These are phyloP conservation scores for Nysson spinosus DNA, from an alignment of 2,888 invertebrate genomes.

Conservation along the genomic window DNA sequence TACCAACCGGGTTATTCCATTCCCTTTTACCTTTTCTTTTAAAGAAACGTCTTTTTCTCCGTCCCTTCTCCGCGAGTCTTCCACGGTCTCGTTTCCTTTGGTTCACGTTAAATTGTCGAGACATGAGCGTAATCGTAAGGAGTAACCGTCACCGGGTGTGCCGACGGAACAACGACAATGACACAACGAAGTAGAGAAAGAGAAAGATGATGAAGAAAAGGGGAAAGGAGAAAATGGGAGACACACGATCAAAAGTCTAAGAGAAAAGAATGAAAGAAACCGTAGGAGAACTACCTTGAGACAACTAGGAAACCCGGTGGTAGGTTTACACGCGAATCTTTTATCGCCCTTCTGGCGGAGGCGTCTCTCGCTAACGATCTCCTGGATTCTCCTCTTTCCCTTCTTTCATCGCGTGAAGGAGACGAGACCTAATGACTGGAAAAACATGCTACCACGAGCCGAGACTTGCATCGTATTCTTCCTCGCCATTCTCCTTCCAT, in stretches of 20 bases:
- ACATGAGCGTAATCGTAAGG: constrained; percentile 26
- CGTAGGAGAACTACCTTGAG: too few relatives aligned
- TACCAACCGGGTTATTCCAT: too few relatives aligned
- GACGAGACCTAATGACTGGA: constrained; percentile 49
- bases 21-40: not conserved
- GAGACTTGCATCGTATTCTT: constrained; percentile 31
- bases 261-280: constrained; percentile 2
- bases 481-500: not conserved
- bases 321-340: constrained; percentile 17
- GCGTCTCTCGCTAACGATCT: constrained; percentile 36
- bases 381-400: constrained; percentile 8
- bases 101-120: constrained; percentile 19
- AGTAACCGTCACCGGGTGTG: not conserved
- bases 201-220: not conserved
- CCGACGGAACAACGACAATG: not conserved
- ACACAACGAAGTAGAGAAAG: not conserved
- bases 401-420: constrained; percentile 15
- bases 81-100: constrained; percentile 1
- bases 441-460: constrained; percentile 36
- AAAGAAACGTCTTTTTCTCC: not conserved
- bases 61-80: not conserved
- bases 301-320: not conserved
- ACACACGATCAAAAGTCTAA: too few relatives aligned
- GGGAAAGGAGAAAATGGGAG: too few relatives aligned
- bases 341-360: constrained; percentile 7